Base-by-base conservation (phyloP, 1,140 invertebrate genomes). In the Papilio polytes region DNA sequence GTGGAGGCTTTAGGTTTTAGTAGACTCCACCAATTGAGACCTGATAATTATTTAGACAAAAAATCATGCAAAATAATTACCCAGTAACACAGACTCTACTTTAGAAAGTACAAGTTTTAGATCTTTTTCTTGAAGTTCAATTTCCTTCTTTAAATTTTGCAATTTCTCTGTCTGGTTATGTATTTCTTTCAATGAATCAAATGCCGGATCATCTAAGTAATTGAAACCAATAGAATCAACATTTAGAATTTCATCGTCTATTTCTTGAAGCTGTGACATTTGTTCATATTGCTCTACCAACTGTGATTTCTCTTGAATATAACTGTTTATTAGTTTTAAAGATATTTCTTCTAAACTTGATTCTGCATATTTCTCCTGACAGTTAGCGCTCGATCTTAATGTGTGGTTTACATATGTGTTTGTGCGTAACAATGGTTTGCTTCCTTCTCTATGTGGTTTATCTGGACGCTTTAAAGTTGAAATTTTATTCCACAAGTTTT, bases 321-420 rank as follows among this genome's bases (percentile, higher is more conserved):
- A 96, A 89, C 96, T 97, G 82, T 96, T 96, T 12, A 97, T 96
- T 59, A 97, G 89, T 91, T 97, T 97, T 59, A 97, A 90, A 18
- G 97, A 97, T 87, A 98, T 97, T 92, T 98, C 97, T 90, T 98
- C 97, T 81, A 98, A 95, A 89, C 97, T 97, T 63, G 96, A 94
- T 85, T 97, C 96, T 82, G 94, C 95, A 89, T 85, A 94, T 85
- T 91, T 96, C 85, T 95, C 95, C 85, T 95, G 92, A 77, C 92
- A 89, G 76, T 94, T 86, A 59, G 88, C 89, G 86, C 95, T 96
- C 48, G 94, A 89, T 84, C 96, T 96, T 78, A 96, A 95, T 80
- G 96, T 96, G 83, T 96, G 96, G 83, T 96, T 96, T 36, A 96
- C 96, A 79, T 96, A 97, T 20, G 96, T 97, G 87, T 96, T 96